Conservation (phyloP, 2,888 invertebrate species). For the Thera britannica region DNA sequence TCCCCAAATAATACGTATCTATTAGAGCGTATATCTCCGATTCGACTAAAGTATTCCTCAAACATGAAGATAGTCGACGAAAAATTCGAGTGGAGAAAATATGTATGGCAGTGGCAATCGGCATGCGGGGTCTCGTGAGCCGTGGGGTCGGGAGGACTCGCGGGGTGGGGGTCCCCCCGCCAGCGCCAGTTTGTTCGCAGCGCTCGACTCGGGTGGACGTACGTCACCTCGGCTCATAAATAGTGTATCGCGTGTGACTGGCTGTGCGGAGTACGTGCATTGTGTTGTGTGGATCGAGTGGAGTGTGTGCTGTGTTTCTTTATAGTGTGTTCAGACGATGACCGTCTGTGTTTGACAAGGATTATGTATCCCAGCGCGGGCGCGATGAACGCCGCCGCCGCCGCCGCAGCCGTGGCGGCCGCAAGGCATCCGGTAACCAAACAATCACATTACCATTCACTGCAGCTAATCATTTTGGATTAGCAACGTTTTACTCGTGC, state of each 20-base stretch:
- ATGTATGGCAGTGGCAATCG: conserved; percentile 77
- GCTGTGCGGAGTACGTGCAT: conserved; percentile 63
- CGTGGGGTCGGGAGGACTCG: conserved; percentile 55
- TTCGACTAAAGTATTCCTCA: conserved; percentile 82
- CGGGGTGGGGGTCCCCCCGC: conserved; percentile 61
- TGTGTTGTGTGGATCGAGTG: conserved; percentile 74
- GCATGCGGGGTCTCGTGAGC: conserved; percentile 69
- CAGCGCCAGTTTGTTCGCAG: conserved; percentile 69
- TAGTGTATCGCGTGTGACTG: conserved; percentile 72
- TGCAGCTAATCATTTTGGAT: conserved; percentile 17
- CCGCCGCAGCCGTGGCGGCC: conserved; percentile 93
- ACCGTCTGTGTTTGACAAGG: conserved; percentile 82
- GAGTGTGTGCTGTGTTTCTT: conserved; percentile 76
- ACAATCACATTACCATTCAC: conserved; percentile 41
- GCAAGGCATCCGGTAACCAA: conserved; percentile 93
- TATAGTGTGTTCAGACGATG: conserved; percentile 72
- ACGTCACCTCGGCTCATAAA: conserved; percentile 46
- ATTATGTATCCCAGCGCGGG: conserved; percentile 94
- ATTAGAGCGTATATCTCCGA: conserved; percentile 82
- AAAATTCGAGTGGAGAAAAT: conserved; percentile 83
- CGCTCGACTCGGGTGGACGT: conserved; percentile 59
- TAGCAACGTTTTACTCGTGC: conserved; percentile 28
- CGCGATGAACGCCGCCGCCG: conserved; percentile 93
- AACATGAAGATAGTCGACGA: conserved; percentile 83
- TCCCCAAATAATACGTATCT: conserved; percentile 81